These are phyloP conservation scores for Rhamphomyia laevipes DNA, from an alignment of 2,888 invertebrate genomes.

Conservation along the genomic window DNA sequence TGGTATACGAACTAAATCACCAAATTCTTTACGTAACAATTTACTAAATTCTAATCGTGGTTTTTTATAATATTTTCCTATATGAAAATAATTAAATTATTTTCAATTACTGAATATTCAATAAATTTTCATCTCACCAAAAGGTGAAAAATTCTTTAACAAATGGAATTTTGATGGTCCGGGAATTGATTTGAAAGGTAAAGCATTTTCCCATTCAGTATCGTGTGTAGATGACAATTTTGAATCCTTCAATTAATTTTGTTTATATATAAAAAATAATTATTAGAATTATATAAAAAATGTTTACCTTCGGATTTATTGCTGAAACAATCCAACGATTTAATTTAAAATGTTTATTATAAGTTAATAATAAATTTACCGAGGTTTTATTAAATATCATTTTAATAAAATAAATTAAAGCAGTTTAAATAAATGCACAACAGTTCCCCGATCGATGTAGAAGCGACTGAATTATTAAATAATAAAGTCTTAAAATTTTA, in stretches of 20 bases:
- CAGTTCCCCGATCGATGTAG: too few relatives aligned
- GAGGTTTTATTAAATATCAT: too few relatives aligned
- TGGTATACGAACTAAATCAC: slow-evolving; percentile 5
- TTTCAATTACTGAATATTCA: background rate
- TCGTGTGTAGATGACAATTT: background rate
- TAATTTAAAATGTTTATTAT: too few relatives aligned
- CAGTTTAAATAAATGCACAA: too few relatives aligned
- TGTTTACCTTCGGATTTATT: too few relatives aligned
- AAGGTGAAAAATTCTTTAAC: slow-evolving; percentile 23
- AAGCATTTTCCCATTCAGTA: slow-evolving; percentile 17
- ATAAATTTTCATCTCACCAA: slow-evolving; percentile 19
- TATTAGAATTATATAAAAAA: too few relatives aligned
- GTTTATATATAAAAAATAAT: too few relatives aligned
- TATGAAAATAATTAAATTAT: background rate
- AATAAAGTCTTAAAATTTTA: too few relatives aligned
- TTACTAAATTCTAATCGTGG: background rate
- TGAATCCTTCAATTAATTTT: background rate
- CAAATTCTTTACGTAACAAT: slow-evolving; percentile 5
- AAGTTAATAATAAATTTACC: too few relatives aligned
- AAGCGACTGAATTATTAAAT: too few relatives aligned
- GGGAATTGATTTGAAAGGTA: slow-evolving; percentile 24
- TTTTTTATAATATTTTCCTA: slow-evolving; percentile 16
- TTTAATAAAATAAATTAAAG: too few relatives aligned
- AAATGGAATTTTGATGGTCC: slow-evolving; percentile 24
- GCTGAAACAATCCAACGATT: too few relatives aligned